phyloP scores from a whole-genome alignment of 2,113 vertebrate species.

The Gavialis gangeticus region DNA sequence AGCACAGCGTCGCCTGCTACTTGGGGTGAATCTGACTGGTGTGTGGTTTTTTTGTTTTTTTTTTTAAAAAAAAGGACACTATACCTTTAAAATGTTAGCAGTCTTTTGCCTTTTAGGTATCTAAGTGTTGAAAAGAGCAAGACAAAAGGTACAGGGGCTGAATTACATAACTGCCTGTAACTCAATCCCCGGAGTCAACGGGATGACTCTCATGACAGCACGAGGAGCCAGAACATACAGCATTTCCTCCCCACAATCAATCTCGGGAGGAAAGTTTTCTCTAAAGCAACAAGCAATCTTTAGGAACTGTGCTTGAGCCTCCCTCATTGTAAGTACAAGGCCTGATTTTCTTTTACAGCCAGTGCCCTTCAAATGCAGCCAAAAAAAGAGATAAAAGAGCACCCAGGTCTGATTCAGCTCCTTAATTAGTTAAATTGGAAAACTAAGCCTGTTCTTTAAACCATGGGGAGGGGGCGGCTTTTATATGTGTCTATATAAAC shows the following conservation, averaged over 20 bases:
- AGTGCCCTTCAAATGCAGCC: neutral
- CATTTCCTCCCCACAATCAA: neutral
- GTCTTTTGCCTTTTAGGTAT: neutral
- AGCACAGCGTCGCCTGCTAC: neutral
- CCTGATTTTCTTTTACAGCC: constrained; percentile 39
- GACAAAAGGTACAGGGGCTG: neutral
- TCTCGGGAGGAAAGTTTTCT: neutral
- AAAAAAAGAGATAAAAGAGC: neutral
- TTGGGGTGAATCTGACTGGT: neutral
- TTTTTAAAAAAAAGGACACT: neutral
- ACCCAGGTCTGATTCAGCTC: neutral
- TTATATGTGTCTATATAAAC: constrained; percentile 1
- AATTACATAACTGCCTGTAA: neutral
- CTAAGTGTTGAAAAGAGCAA: neutral
- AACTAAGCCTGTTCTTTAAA: constrained; percentile 28
- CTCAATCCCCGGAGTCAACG: neutral
- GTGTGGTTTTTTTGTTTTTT: neutral
- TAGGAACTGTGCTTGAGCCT: constrained; percentile 34
- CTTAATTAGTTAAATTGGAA: neutral
- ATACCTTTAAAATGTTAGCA: neutral
- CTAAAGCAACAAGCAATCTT: neutral
- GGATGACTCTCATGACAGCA: neutral
- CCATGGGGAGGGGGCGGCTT: neutral
- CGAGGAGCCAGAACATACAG: neutral
- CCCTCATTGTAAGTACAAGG: constrained; percentile 24